phyloP scores from a whole-genome alignment of 2,797 vertebrate genomes.

The Dendrocincla fuliginosa region DNA sequence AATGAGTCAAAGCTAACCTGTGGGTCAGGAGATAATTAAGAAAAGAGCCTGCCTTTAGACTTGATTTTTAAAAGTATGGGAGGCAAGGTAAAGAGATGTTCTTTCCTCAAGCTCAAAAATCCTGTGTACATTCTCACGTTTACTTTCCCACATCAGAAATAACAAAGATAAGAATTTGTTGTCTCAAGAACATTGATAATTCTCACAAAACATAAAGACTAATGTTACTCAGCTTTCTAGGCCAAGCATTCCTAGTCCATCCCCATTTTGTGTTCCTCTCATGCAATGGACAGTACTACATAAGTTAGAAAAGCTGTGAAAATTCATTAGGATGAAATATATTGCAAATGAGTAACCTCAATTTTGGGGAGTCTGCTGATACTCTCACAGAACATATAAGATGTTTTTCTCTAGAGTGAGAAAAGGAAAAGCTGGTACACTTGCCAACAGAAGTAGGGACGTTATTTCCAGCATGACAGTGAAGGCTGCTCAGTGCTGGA shows the following conservation, averaged over 20 bases:
- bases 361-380: accelerated
- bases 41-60: neutral
- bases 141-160: neutral
- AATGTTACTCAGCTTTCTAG: neutral
- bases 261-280: neutral
- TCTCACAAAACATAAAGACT: neutral
- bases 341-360: neutral
- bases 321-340: neutral
- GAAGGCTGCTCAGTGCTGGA: neutral
- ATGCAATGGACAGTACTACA: neutral
- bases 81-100: neutral
- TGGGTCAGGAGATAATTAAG: neutral
- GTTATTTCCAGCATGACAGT: neutral
- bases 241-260: neutral
- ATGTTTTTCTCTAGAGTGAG: neutral
- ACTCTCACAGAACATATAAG: accelerated
- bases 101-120: neutral
- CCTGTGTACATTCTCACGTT: neutral
- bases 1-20: neutral
- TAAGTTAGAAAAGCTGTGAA: neutral
- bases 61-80: neutral
- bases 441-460: neutral
- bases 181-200: neutral
- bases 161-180: neutral
- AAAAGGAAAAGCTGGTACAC: neutral